These are phyloP conservation scores for Pyrocoelia pectoralis DNA, from an alignment of 2,888 invertebrate species.

Conservation along the genomic window DNA sequence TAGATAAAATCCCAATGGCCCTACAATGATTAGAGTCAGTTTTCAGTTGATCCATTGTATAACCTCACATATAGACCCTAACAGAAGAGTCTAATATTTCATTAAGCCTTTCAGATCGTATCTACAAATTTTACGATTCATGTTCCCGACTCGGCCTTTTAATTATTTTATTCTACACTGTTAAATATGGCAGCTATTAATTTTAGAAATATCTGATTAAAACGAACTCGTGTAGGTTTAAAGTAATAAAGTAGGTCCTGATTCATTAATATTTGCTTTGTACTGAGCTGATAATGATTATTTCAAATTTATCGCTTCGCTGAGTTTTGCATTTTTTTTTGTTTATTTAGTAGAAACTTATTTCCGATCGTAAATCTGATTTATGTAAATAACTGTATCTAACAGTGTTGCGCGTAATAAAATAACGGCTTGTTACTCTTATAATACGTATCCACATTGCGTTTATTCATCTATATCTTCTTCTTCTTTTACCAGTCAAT, in stretches of 20 bases:
- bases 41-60: slow-evolving; percentile 33
- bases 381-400: slow-evolving; percentile 9
- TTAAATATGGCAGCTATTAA: slow-evolving; percentile 37
- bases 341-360: slow-evolving; percentile 13
- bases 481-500: too few species aligned
- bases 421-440: neutral
- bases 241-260: slow-evolving; percentile 30
- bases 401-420: neutral
- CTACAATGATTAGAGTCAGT: slow-evolving; percentile 31
- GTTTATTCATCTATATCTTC: too few species aligned
- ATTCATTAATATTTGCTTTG: slow-evolving; percentile 34
- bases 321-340: slow-evolving; percentile 5
- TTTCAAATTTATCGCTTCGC: slow-evolving; percentile 24
- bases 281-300: slow-evolving; percentile 22
- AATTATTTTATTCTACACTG: slow-evolving; percentile 38
- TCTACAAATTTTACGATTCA: slow-evolving; percentile 37
- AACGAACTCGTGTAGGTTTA: slow-evolving; percentile 31
- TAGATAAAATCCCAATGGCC: slow-evolving; percentile 29
- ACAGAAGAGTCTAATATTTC: slow-evolving; percentile 35
- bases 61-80: slow-evolving; percentile 34
- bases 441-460: neutral
- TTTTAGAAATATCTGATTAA: slow-evolving; percentile 34
- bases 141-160: slow-evolving; percentile 34
- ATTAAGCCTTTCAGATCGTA: slow-evolving; percentile 35
- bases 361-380: slow-evolving; percentile 21